Evolutionary conservation across 2,888 invertebrate genomes (phyloP), one percentile per base, ranked within the genome.

Genomic region (Frankliniella fusca): DNA sequence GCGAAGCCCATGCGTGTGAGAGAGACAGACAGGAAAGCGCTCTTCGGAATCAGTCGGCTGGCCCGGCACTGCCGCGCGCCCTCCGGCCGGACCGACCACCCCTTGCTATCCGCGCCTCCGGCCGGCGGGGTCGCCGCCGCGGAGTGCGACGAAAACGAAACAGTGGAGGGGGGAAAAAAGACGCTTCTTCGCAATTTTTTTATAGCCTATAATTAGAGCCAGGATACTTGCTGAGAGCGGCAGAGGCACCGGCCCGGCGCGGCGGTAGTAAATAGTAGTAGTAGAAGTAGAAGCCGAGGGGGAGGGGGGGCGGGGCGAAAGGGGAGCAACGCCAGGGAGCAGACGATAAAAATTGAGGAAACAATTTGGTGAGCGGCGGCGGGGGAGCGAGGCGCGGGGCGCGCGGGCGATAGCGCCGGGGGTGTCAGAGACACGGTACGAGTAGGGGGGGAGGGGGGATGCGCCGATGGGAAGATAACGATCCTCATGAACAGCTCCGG

Each of bases 191-290:
- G 70, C 27, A 27, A 76, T n/a, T 27, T 76, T 76, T 76, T 76
- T 76, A 76, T 76, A 76, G 27, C 70, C 70, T 76, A 76, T 76
- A 76, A 76, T 76, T 76, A 76, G 70, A 76, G n/a, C 54, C 20
- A 15, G 54, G 20, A 12, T 54, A 15, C 15, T n/a, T 38, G 38
- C 38, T 38, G 38, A 38, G 38, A 38, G 38, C 38, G 5, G 38
- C 38, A 38, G 38, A 38, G 38, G 3, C 38, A 38, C 38, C 3
- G 38, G 38, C 38, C 38, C 38, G 38, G 38, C 38, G 38, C 38
- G 3, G 38, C 38, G 38, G 38, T 38, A 38, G 38, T 38, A 38
- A 38, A 38, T 38, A 38, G 38, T 38, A 38, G 38, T 38, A 38
- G 38, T 38, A 38, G 38, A 38, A 38, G 38, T 38, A n/a, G n/a